Evolutionary conservation across 2,113 vertebrate genomes (phyloP).

Genomic region (Mandrillus leucophaeus): DNA sequence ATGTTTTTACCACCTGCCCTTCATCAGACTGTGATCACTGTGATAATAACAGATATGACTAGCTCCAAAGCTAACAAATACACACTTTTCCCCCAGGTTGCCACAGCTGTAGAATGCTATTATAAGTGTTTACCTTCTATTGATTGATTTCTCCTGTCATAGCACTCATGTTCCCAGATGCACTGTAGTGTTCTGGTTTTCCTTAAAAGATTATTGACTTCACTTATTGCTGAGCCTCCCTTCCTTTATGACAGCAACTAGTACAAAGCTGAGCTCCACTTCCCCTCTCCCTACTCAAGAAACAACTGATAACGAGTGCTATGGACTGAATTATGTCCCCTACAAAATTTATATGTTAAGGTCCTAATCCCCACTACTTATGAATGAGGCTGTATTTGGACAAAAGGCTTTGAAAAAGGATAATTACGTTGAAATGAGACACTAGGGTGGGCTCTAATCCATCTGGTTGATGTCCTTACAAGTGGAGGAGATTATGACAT

Average conservation of each 20-base stretch:
- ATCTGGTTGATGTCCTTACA: background rate
- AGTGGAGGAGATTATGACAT: background rate
- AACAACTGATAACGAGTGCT: background rate
- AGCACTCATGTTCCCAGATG: background rate
- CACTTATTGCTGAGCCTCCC: background rate
- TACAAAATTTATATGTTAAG: background rate
- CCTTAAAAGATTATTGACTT: background rate
- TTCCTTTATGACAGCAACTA: background rate
- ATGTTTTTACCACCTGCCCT: background rate
- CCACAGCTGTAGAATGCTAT: background rate
- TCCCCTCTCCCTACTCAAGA: background rate
- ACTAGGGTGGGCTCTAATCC: background rate
- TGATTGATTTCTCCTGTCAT: background rate
- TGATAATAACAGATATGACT: background rate
- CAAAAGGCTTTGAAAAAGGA: background rate
- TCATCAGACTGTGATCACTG: background rate
- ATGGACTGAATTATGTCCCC: background rate
- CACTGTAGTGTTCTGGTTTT: background rate
- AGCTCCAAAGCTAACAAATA: background rate
- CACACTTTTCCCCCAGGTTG: background rate
- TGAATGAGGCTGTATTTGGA: background rate
- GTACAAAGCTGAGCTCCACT: background rate
- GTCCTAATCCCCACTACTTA: background rate
- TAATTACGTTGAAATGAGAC: background rate
- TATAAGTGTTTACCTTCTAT: background rate